These are phyloP conservation scores for Pachyrhynchus sulphureomaculatus DNA, from an alignment of 1,140 invertebrate genomes.

Conservation along the genomic window DNA sequence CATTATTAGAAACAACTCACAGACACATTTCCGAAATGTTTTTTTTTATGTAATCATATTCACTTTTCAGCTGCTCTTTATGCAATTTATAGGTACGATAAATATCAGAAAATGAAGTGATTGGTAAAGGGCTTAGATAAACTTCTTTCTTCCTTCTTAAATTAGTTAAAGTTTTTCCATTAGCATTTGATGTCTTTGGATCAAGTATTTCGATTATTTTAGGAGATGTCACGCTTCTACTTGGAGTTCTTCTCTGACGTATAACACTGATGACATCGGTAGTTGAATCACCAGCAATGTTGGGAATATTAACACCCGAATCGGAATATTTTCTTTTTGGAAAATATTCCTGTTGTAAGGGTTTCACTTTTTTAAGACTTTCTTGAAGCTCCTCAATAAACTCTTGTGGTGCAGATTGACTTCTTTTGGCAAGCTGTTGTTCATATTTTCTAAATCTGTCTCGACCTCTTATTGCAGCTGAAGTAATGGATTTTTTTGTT, in stretches of 20 bases:
- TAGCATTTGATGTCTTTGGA: slow-evolving; percentile 38
- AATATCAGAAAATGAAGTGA: not conserved
- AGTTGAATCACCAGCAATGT: slow-evolving; percentile 7
- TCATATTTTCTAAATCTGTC: slow-evolving; percentile 35
- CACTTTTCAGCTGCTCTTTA: slow-evolving; percentile 59
- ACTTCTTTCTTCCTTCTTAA: slow-evolving; percentile 50
- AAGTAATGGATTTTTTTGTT: slow-evolving; percentile 40
- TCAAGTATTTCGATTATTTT: slow-evolving; percentile 50
- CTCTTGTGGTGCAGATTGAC: slow-evolving; percentile 54
- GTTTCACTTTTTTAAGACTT: slow-evolving; percentile 52
- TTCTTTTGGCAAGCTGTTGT: slow-evolving; percentile 48
- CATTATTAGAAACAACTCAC: slow-evolving; percentile 64
- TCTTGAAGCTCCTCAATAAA: slow-evolving; percentile 56
- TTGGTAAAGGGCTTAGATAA: not conserved
- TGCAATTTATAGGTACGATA: slow-evolving; percentile 56
- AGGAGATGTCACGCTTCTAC: slow-evolving; percentile 13
- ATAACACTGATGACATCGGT: not conserved
- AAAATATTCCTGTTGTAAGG: slow-evolving; percentile 37
- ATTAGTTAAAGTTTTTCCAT: too few relatives aligned
- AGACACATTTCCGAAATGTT: slow-evolving; percentile 68
- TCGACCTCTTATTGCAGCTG: slow-evolving; percentile 34
- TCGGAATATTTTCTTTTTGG: slow-evolving; percentile 34
- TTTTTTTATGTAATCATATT: slow-evolving; percentile 56
- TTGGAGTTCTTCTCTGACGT: not conserved
- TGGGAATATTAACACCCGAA: slow-evolving; percentile 1